Conservation (phyloP, 2,113 vertebrate genomes). For the Hiodon alosoides region DNA sequence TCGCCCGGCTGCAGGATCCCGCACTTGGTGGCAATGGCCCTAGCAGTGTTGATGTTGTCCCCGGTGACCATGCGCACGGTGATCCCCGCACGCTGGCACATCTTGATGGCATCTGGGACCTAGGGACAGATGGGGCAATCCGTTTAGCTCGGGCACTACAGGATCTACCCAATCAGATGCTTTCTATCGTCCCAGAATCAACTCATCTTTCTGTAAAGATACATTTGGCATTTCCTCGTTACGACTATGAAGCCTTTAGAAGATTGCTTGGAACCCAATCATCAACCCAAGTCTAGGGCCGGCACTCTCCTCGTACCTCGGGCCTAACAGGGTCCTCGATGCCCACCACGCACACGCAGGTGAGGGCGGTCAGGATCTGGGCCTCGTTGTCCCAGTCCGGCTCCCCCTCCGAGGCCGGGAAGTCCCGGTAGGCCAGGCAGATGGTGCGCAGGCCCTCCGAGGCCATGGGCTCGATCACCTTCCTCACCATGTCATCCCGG, state of each 20-base stretch:
- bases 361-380: conserved; percentile 82
- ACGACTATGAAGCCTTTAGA: too few species aligned
- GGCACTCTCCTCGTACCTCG: conserved; percentile 65
- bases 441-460: conserved; percentile 94
- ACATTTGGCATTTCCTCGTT: too few species aligned
- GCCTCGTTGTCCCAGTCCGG: conserved; percentile 92
- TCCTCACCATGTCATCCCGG: conserved; percentile 80
- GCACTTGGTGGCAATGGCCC: conserved; percentile 91
- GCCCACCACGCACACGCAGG: conserved; percentile 88
- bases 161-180: too few species aligned
- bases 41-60: conserved; percentile 95
- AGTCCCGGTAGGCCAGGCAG: conserved; percentile 90
- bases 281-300: too few species aligned
- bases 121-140: conserved; percentile 35
- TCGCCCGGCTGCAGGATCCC: conserved; percentile 89
- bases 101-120: conserved; percentile 95
- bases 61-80: conserved; percentile 98
- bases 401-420: conserved; percentile 74
- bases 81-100: conserved; percentile 92
- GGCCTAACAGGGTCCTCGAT: conserved; percentile 96
- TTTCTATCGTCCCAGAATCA: too few species aligned
- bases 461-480: conserved; percentile 94
- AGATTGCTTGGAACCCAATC: too few species aligned
- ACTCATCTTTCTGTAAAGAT: too few species aligned
- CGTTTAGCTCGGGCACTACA: too few species aligned